phyloP scores from a whole-genome alignment of 2,888 invertebrate species.

The Temnothorax rugatulus region DNA sequence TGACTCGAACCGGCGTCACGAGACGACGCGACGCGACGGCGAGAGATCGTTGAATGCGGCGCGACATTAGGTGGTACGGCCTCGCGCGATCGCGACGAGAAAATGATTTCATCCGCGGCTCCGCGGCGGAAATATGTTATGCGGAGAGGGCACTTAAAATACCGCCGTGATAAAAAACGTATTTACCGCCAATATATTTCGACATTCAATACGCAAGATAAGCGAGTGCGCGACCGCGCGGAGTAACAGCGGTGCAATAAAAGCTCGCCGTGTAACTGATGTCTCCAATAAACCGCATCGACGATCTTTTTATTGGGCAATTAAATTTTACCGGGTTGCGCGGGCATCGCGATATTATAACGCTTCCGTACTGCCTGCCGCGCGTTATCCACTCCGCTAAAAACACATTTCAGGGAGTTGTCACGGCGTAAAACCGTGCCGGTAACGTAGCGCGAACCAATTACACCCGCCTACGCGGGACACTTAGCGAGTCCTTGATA shows the following conservation, averaged over 20 bases:
- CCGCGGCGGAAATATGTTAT: conserved; percentile 25
- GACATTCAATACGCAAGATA: conserved; percentile 51
- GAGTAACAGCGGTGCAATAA: conserved; percentile 69
- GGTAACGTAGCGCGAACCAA: conserved; percentile 65
- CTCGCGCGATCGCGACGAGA: conserved; percentile 10
- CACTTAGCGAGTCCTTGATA: conserved; percentile 71
- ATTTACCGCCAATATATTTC: conserved; percentile 75
- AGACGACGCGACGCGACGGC: not conserved
- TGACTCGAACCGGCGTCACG: not conserved
- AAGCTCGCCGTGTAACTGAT: conserved; percentile 64
- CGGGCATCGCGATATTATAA: conserved; percentile 64
- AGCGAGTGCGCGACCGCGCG: conserved; percentile 41
- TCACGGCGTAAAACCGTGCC: conserved; percentile 66
- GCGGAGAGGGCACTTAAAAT: conserved; percentile 70
- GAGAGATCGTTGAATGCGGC: conserved; percentile 53
- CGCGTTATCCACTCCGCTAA: conserved; percentile 47
- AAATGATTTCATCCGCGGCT: conserved; percentile 35
- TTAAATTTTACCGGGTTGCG: conserved; percentile 67
- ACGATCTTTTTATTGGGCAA: conserved; percentile 71
- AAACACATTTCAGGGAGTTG: conserved; percentile 62
- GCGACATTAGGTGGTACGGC: conserved; percentile 15
- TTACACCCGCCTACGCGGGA: conserved; percentile 65
- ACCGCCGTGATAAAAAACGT: conserved; percentile 71
- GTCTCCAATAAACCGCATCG: conserved; percentile 71
- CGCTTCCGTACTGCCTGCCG: conserved; percentile 34